phyloP scores from a whole-genome alignment of 2,113 vertebrate species.

The Xenotilapia caudafasciata region DNA sequence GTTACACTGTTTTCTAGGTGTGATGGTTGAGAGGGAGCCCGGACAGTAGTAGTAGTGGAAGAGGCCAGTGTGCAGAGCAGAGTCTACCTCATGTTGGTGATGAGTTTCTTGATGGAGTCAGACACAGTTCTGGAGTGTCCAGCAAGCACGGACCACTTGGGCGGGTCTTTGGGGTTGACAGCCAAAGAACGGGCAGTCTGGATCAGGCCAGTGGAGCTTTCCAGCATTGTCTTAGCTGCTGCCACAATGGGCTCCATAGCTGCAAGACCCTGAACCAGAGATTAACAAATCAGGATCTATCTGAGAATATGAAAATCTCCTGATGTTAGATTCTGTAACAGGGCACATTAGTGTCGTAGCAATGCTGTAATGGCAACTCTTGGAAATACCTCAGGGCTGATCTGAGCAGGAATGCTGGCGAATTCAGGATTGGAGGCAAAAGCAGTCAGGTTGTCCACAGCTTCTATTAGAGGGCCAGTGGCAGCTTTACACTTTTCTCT shows the following conservation, averaged over 20 bases:
- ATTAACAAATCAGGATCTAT: background rate
- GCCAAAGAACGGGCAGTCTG: slow-evolving; percentile 91
- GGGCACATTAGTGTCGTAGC: background rate
- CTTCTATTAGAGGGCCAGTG: slow-evolving; percentile 89
- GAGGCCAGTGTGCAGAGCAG: background rate
- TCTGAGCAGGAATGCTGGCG: slow-evolving; percentile 89
- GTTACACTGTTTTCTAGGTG: background rate
- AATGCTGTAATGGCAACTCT: background rate
- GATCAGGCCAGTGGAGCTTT: slow-evolving; percentile 91
- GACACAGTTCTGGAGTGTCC: slow-evolving; percentile 94
- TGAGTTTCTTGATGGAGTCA: slow-evolving; percentile 97
- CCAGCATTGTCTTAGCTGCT: slow-evolving; percentile 90
- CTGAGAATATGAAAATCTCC: background rate
- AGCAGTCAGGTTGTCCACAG: slow-evolving; percentile 93
- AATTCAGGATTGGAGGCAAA: slow-evolving; percentile 97
- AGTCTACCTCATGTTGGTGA: slow-evolving; percentile 92
- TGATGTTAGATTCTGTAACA: background rate
- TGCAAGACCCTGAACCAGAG: slow-evolving; percentile 76
- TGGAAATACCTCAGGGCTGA: slow-evolving; percentile 84
- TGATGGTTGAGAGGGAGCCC: background rate
- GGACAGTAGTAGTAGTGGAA: background rate
- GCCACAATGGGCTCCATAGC: slow-evolving; percentile 92
- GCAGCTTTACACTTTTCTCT: slow-evolving; percentile 86
- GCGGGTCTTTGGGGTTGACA: slow-evolving; percentile 93
- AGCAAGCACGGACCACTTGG: slow-evolving; percentile 91